Evolutionary conservation across 2,113 vertebrate species (phyloP).

Genomic region (Rana temporaria): DNA sequence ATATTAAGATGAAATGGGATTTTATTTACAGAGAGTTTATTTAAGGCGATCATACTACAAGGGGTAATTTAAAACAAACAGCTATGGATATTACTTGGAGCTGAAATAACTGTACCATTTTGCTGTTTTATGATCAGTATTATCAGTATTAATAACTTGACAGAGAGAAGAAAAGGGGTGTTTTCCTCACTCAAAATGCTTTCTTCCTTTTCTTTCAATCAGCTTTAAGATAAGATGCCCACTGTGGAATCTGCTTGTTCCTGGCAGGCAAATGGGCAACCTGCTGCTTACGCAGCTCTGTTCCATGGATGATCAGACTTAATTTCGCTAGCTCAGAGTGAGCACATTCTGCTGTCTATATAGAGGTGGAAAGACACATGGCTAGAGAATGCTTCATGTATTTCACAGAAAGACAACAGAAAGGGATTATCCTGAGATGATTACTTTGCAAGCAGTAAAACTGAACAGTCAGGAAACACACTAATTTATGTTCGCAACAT

Average conservation of each 20-base stretch:
- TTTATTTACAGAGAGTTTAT: too few species aligned
- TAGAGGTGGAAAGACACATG: conserved; percentile 50
- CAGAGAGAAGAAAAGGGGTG: conserved; percentile 14
- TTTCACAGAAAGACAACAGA: conserved; percentile 33
- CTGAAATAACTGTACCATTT: not conserved
- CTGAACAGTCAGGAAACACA: not conserved
- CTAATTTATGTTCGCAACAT: conserved; percentile 5
- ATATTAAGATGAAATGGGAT: too few species aligned
- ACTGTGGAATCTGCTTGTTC: conserved; percentile 42
- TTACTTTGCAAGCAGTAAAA: conserved; percentile 39
- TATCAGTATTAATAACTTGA: conserved; percentile 18
- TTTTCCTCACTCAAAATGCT: conserved; percentile 33
- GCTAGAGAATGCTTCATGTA: conserved; percentile 51
- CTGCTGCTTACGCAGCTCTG: conserved; percentile 56
- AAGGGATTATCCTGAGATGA: conserved; percentile 24
- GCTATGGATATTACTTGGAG: not conserved
- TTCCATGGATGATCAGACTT: conserved; percentile 53
- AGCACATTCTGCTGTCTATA: conserved; percentile 40
- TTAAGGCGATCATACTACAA: too few species aligned
- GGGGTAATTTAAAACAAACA: not conserved
- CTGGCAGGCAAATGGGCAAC: conserved; percentile 53
- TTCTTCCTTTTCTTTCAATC: conserved; percentile 50
- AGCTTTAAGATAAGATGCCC: conserved; percentile 30
- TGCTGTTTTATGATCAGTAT: not conserved
- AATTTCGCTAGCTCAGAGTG: conserved; percentile 45